phyloP scores from a whole-genome alignment of 2,888 invertebrate species.

The Lucinisca nassula region DNA sequence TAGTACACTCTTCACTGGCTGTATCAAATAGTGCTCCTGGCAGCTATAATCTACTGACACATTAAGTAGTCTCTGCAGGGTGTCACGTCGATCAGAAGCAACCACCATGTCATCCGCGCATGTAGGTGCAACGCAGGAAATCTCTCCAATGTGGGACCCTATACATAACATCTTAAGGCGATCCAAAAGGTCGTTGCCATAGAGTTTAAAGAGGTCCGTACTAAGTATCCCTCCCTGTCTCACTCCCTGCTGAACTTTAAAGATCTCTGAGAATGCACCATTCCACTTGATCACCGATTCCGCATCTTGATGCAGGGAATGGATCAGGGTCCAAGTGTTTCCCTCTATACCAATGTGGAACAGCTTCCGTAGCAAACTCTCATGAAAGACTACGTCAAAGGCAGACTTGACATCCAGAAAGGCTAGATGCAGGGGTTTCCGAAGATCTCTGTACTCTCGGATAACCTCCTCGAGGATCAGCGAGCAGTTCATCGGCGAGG shows the following conservation, averaged over 20 bases:
- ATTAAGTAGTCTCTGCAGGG: not conserved
- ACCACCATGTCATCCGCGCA: not conserved
- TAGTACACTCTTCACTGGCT: no score
- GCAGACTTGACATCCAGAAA: slow-evolving; percentile 39
- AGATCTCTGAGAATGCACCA: not conserved
- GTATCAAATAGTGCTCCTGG: no score
- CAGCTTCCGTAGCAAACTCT: slow-evolving; percentile 29
- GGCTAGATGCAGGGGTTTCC: not conserved
- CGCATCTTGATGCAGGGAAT: not conserved
- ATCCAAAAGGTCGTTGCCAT: slow-evolving; percentile 27
- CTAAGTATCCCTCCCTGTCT: slow-evolving; percentile 21
- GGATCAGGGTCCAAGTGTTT: slow-evolving; percentile 9
- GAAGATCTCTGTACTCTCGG: slow-evolving; percentile 5
- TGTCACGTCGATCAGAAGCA: not conserved
- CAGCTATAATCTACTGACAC: no score
- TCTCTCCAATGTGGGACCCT: not conserved
- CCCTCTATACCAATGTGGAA: slow-evolving; percentile 12
- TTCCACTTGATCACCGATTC: slow-evolving; percentile 20
- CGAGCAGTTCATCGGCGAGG: slow-evolving; percentile 17
- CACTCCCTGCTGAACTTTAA: slow-evolving; percentile 18
- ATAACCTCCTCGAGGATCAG: slow-evolving; percentile 27
- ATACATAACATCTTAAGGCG: not conserved
- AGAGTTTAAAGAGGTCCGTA: slow-evolving; percentile 29
- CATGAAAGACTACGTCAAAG: slow-evolving; percentile 33
- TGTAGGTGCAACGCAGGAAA: not conserved